A percentile compares a stretch with the other conserved stretches of the same genome.
These are phyloP conservation scores for Bombyx mandarina DNA, from an alignment of 1,140 invertebrate species.

Conservation along the genomic window DNA sequence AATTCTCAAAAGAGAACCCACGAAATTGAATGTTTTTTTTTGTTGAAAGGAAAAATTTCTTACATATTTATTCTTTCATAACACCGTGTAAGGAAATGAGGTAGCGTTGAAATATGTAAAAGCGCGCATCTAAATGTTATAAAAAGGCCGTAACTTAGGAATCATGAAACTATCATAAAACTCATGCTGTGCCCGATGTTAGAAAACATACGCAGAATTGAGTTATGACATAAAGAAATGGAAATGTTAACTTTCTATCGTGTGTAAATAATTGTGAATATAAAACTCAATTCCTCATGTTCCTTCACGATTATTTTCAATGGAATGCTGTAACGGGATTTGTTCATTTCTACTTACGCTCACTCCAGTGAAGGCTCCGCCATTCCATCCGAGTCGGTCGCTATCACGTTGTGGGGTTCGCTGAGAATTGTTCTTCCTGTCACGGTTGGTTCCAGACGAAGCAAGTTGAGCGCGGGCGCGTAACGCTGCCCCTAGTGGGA, in stretches of 20 bases:
- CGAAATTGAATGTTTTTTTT: neutral
- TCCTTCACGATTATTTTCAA: too few species aligned
- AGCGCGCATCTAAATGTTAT: neutral
- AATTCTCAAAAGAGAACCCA: too few species aligned
- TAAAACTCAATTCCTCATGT: too few species aligned
- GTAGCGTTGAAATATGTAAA: too few species aligned
- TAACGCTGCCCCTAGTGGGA: conserved; percentile 85
- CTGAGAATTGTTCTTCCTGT: conserved; percentile 79
- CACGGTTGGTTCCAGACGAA: conserved; percentile 73
- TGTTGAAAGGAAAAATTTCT: neutral
- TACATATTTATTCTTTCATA: too few species aligned
- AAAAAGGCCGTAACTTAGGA: neutral
- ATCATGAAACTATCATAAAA: neutral
- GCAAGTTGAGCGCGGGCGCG: conserved; percentile 86
- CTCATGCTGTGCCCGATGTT: neutral
- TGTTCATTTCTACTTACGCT: conserved; percentile 15
- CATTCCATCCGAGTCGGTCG: conserved; percentile 58
- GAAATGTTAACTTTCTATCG: neutral
- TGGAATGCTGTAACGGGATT: too few species aligned
- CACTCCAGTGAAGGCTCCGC: conserved; percentile 57
- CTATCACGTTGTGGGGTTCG: conserved; percentile 70
- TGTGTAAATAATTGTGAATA: neutral
- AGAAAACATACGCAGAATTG: neutral
- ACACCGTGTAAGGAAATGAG: too few species aligned
- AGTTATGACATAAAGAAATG: neutral